A percentile compares a stretch with the other conserved stretches of the same genome.
phyloP scores from a whole-genome alignment of 2,113 vertebrate genomes.

The Tragelaphus imberbis region DNA sequence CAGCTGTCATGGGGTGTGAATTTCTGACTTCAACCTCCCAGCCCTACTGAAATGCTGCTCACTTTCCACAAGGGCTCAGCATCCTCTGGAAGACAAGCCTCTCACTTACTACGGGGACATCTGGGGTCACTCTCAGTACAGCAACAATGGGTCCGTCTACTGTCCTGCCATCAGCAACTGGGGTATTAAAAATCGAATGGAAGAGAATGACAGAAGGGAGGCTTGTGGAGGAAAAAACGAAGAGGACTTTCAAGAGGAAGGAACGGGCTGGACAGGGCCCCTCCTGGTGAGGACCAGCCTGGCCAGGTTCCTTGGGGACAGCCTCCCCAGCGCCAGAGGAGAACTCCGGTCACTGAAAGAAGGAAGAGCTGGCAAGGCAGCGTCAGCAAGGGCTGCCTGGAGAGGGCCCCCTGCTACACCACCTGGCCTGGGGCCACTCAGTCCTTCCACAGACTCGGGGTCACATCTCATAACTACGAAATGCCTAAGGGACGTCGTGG shows the following conservation, averaged over 20 bases:
- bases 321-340: background rate
- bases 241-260: background rate
- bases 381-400: background rate
- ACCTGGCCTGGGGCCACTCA: rapidly evolving
- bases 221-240: background rate
- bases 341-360: background rate
- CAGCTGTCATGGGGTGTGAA: background rate
- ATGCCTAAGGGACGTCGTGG: rapidly evolving
- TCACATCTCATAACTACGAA: background rate
- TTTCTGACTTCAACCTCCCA: background rate
- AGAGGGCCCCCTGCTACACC: rapidly evolving
- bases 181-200: too few species aligned
- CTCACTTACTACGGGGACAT: rapidly evolving
- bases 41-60: background rate
- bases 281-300: background rate
- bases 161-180: rapidly evolving
- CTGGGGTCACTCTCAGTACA: rapidly evolving
- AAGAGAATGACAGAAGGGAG: background rate
- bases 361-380: background rate
- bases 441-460: background rate
- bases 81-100: rapidly evolving
- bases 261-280: too few species aligned
- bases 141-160: rapidly evolving
- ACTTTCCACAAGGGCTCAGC: rapidly evolving
- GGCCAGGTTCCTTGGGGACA: rapidly evolving